phyloP scores from a whole-genome alignment of 2,888 invertebrate genomes.

The Cantharis rufa region DNA sequence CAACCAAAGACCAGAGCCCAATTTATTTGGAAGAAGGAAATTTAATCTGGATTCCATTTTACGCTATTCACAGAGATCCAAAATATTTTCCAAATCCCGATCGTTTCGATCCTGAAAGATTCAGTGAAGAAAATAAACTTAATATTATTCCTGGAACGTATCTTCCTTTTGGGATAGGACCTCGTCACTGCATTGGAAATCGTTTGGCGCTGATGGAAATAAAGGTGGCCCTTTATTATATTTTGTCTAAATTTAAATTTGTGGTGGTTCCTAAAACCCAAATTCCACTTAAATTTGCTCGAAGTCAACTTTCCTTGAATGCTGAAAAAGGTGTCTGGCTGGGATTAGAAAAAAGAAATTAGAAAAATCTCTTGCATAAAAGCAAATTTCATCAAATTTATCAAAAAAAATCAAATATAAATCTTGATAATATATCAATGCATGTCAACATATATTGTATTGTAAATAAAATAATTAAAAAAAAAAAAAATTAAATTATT shows the following conservation, averaged over 20 bases:
- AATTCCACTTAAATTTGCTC: slow-evolving; percentile 39
- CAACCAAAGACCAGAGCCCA: slow-evolving; percentile 47
- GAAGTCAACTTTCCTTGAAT: neutral
- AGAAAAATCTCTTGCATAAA: too few species aligned
- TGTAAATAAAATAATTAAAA: too few species aligned
- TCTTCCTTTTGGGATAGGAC: slow-evolving; percentile 54
- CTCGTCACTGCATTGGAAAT: slow-evolving; percentile 51
- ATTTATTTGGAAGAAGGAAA: slow-evolving; percentile 41
- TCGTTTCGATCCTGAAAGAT: slow-evolving; percentile 57
- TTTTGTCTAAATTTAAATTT: slow-evolving; percentile 44
- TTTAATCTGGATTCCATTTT: slow-evolving; percentile 48
- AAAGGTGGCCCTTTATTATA: slow-evolving; percentile 41
- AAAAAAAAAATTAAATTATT: too few species aligned
- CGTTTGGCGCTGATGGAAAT: slow-evolving; percentile 46
- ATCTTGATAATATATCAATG: too few species aligned
- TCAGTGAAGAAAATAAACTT: slow-evolving; percentile 48
- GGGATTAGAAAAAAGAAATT: slow-evolving; percentile 14
- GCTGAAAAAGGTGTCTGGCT: slow-evolving; percentile 36
- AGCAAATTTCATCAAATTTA: too few species aligned
- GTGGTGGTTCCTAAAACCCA: slow-evolving; percentile 40
- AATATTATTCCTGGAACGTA: slow-evolving; percentile 54
- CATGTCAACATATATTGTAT: too few species aligned
- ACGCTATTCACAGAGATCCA: slow-evolving; percentile 54
- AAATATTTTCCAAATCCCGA: slow-evolving; percentile 55
- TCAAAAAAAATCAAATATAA: too few species aligned